Base-by-base conservation (phyloP, 2,888 invertebrate species). In the Heliconius erato region DNA sequence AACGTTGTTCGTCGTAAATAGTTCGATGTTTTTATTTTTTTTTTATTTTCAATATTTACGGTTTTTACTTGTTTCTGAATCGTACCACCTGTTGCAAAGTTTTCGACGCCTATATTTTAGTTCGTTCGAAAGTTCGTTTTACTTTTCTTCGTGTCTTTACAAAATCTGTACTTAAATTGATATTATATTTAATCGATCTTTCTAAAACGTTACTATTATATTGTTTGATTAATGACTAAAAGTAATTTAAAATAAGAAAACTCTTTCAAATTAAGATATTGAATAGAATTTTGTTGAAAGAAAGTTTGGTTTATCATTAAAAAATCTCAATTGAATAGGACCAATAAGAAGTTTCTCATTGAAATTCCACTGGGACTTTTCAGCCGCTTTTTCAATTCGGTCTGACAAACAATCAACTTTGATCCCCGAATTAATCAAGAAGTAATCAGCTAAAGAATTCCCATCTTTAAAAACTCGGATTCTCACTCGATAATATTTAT, bases 1-100 rank as follows among this genome's bases (percentile, higher is more conserved):
- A 72, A 81, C 80, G 78, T 72, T 86, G 81, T 85, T 80, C 82
- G 82, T 86, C 79, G 84, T 85, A 83, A 82, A 65, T 79, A 79
- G 67, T 77, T 71, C 14, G 44, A 72, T 72, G 72, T 71, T 71
- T 40, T 49, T 49, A 5, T 54, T 23, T 54, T 54, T 54, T 54
- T 72, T 69, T 71, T 28, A 1, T 19, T 72, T 44, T 49, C 28
- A 76, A 67, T 84, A 28, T 44, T 69, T 72, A 78, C 26, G 16
- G n/a, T 74, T 59, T 49, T 71, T 68, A 63, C 23, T 79, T 65
- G 65, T 79, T 79, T 54, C 63, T 3, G 19, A 76, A 35, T 40
- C 35, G 59, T 35, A 63, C 76, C n/a, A 76, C 76, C 76, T 76
- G 76, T 76, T 59, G 63, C 32, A n/a, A 63, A 76, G n/a, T 76